Base-by-base conservation (phyloP, 2,113 vertebrate species). In the Ceuthmochares aereus region DNA sequence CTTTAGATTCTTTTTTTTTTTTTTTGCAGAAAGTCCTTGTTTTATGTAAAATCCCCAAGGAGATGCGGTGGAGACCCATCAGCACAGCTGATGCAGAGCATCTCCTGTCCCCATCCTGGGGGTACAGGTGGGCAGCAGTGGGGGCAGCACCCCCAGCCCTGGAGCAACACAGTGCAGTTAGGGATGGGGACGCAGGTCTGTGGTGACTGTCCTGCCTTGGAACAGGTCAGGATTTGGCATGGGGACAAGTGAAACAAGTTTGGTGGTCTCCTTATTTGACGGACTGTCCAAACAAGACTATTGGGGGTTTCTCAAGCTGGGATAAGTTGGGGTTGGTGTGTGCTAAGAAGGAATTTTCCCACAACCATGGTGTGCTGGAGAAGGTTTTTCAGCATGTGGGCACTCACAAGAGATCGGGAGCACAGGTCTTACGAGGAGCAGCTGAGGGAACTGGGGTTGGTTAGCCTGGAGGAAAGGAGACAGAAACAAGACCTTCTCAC, bases 281-380 rank as follows among this genome's bases (percentile, higher is more conserved):
- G 55, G 55, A 15, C 18, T 25, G 16, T 36, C 67, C 8, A 14
- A 63, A 22, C 5, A 13, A 21, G 62, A 12, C 66, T 17, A 6
- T 19, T 1, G 0, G 15, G 62, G 22, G 12, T 17, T 62, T 54
- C 54, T 78, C 4, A 1, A 32, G 70, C 45, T 49, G 80, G 47
- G 55, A 23, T 25, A 2, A 9, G 23, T 37, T 51, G 45, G 51
- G 45, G 8, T 32, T 62, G 36, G 59, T 25, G 19, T 27, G n/a
- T 3, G 1, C 23, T 42, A 4, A 32, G 75, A 45, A n/a, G 54
- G 69, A 30, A 5, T 70, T 81, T 30, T 6, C 36, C 32, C 14
- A 9, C 30, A 52, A 11, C 0, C 0, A 16, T 3, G 2, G 4
- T 12, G 51, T 0, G 6, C 4, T 47, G 49, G 56, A 64, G 55